These are phyloP conservation scores for Argynnis bischoffii DNA, from an alignment of 2,888 invertebrate genomes.

Conservation along the genomic window DNA sequence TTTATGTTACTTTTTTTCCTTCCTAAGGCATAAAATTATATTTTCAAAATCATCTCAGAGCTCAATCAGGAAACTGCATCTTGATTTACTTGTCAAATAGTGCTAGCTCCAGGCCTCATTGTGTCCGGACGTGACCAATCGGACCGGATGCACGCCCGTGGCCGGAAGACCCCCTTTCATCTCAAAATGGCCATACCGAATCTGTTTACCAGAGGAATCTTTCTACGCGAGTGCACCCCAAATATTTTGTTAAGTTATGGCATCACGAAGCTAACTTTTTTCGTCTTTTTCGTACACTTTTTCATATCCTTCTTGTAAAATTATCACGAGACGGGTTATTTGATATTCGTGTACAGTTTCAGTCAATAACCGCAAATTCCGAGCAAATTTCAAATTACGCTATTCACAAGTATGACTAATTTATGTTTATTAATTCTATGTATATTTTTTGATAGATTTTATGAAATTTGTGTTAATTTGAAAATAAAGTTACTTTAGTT, in stretches of 20 bases:
- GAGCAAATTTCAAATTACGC: constrained; percentile 1
- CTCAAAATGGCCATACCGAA: constrained; percentile 75
- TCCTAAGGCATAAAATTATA: too few relatives aligned
- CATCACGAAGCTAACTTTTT: constrained; percentile 71
- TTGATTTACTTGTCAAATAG: constrained; percentile 48
- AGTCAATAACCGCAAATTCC: constrained; percentile 24
- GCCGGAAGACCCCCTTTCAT: constrained; percentile 77
- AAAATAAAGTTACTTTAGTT: too few relatives aligned
- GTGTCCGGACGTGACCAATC: constrained; percentile 47
- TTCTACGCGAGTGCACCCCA: constrained; percentile 73
- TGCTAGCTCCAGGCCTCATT: constrained; percentile 28
- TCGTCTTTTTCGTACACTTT: constrained; percentile 63
- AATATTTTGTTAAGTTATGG: constrained; percentile 68
- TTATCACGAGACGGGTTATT: constrained; percentile 38
- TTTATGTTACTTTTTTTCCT: too few relatives aligned
- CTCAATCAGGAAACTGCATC: background rate
- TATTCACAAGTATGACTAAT: background rate
- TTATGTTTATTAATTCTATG: background rate
- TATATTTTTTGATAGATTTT: too few relatives aligned
- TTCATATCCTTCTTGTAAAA: constrained; percentile 50
- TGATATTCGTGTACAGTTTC: constrained; percentile 38
- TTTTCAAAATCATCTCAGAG: background rate
- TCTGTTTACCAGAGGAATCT: constrained; percentile 72
- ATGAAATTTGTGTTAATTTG: too few relatives aligned
- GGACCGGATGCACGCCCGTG: constrained; percentile 71